Percentiles rank a stretch among this genome's conserved stretches.
These are phyloP conservation scores for Erethizon dorsatum DNA, from an alignment of 2,797 vertebrate species.

Conservation along the genomic window DNA sequence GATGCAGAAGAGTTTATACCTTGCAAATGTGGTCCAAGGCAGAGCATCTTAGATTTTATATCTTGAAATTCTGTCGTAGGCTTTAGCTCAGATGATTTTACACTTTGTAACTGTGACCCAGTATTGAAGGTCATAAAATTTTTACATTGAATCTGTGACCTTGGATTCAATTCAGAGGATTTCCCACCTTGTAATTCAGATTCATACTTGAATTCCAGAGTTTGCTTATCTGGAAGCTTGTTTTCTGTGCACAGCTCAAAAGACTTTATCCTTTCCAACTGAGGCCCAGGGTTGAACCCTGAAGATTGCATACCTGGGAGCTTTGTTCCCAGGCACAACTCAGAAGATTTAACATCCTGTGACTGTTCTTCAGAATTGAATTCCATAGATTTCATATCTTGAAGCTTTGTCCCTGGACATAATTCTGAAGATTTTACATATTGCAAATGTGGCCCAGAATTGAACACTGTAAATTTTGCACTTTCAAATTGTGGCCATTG, in stretches of 20 bases:
- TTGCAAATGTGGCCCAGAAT: conserved; percentile 21
- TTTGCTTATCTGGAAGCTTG: conserved; percentile 34
- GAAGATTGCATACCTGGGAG: neutral
- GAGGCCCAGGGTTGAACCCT: neutral
- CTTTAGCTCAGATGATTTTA: conserved; percentile 13
- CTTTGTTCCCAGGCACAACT: neutral
- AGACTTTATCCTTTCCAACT: conserved; percentile 38
- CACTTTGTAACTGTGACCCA: conserved; percentile 6
- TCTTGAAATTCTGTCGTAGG: conserved; percentile 49
- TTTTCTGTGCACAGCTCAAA: neutral
- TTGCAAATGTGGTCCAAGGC: conserved; percentile 52
- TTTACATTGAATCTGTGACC: conserved; percentile 12
- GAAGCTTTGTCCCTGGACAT: conserved; percentile 18
- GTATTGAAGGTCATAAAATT: neutral
- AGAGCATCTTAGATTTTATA: neutral
- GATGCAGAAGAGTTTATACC: neutral
- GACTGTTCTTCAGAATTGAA: conserved; percentile 34
- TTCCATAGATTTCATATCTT: conserved; percentile 26
- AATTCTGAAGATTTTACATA: conserved; percentile 61
- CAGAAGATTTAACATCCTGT: neutral
- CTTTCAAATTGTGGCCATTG: conserved; percentile 56
- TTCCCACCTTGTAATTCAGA: conserved; percentile 7
- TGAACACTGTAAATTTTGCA: neutral
- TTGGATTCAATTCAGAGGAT: neutral
- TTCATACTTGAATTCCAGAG: conserved; percentile 24